Evolutionary conservation across 2,888 invertebrate species (phyloP).

Genomic region (Dorcus hopei): DNA sequence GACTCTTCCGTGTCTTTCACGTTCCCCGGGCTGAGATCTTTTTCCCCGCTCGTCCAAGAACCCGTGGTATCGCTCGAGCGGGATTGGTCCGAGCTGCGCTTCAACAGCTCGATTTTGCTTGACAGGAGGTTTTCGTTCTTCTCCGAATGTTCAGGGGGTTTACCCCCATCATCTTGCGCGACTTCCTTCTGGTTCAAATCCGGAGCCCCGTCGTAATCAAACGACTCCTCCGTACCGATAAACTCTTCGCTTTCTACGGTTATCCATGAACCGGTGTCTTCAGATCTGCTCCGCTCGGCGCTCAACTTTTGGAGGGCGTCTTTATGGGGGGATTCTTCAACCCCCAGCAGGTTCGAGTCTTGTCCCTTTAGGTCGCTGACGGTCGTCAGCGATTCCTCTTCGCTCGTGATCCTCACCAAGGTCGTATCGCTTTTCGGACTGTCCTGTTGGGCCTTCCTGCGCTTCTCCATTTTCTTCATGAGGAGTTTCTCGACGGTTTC

Average conservation of each 20-base stretch:
- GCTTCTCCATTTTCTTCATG: constrained; percentile 41
- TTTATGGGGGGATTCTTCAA: constrained; percentile 52
- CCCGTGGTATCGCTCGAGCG: constrained; percentile 72
- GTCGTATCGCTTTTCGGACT: constrained; percentile 18
- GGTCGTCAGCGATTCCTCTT: constrained; percentile 68
- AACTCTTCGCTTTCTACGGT: constrained; percentile 67
- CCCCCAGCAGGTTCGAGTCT: constrained; percentile 54
- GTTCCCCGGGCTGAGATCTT: constrained; percentile 60
- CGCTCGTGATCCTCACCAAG: constrained; percentile 55
- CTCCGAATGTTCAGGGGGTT: constrained; percentile 23
- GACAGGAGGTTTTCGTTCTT: constrained; percentile 43
- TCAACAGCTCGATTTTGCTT: constrained; percentile 54
- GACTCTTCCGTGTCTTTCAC: constrained; percentile 69
- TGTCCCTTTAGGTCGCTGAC: constrained; percentile 58
- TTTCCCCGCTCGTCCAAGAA: constrained; percentile 79
- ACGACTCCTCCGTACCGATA: constrained; percentile 62
- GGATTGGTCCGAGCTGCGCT: constrained; percentile 71
- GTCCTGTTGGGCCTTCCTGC: constrained; percentile 16
- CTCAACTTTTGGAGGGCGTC: constrained; percentile 52
- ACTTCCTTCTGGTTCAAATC: constrained; percentile 2
- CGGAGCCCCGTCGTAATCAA: constrained; percentile 51
- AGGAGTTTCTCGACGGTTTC: constrained; percentile 43
- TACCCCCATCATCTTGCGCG: constrained; percentile 1
- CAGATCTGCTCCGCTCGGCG: constrained; percentile 58
- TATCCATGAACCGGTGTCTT: constrained; percentile 67